Conservation (phyloP, 2,888 invertebrate genomes). For the Epinotia bilunana region DNA sequence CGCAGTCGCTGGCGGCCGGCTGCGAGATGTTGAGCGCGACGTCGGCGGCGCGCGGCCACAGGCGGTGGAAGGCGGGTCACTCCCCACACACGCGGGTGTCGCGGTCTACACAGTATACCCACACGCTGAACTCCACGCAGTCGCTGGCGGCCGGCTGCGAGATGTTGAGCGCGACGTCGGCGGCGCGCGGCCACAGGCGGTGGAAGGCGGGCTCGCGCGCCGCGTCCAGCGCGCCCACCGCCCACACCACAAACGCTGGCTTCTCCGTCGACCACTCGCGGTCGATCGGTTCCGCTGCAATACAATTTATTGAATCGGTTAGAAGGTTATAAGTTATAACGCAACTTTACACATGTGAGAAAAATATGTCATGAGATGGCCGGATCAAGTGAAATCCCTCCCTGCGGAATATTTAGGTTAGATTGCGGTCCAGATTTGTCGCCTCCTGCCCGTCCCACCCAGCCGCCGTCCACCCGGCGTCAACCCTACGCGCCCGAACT, state of each 20-base stretch:
- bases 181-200: slow-evolving; percentile 89
- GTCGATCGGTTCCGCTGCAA: slow-evolving; percentile 90
- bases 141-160: slow-evolving; percentile 87
- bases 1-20: slow-evolving; percentile 88
- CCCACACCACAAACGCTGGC: slow-evolving; percentile 91
- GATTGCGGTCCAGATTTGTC: too few species aligned
- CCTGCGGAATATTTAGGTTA: too few species aligned
- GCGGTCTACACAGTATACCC: slow-evolving; percentile 47
- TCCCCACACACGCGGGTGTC: slow-evolving; percentile 87
- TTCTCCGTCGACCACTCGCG: slow-evolving; percentile 87
- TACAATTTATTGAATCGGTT: slow-evolving; percentile 1
- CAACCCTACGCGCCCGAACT: too few species aligned
- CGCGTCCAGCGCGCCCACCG: slow-evolving; percentile 90
- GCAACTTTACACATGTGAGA: too few species aligned
- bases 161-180: slow-evolving; percentile 87
- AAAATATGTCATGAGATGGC: too few species aligned
- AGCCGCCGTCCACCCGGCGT: too few species aligned
- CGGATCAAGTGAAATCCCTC: too few species aligned
- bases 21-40: slow-evolving; percentile 72
- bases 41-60: slow-evolving; percentile 86
- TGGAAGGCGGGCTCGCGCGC: slow-evolving; percentile 93
- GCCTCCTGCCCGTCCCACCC: too few species aligned
- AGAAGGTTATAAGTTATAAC: too few species aligned
- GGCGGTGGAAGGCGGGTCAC: slow-evolving; percentile 79
- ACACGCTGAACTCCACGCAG: slow-evolving; percentile 89